Conservation (phyloP, 2,797 vertebrate genomes). For the Rhincodon typus region DNA sequence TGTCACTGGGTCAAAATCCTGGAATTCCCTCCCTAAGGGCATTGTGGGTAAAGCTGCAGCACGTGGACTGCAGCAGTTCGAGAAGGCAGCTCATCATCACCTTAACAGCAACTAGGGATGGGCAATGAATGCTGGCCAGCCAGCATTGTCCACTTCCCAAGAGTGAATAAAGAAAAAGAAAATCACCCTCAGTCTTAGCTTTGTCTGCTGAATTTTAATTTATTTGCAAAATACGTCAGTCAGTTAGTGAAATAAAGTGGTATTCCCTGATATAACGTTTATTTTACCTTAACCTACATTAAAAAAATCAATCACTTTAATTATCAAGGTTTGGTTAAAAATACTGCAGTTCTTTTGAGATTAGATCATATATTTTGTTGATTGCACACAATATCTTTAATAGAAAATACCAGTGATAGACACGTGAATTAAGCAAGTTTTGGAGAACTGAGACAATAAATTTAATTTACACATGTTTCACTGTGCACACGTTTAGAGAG, state of each 20-base stretch:
- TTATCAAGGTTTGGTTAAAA: background rate
- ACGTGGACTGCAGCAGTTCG: too few species aligned
- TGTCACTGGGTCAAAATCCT: too few species aligned
- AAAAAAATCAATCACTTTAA: background rate
- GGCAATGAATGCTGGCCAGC: too few species aligned
- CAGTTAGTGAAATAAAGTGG: background rate
- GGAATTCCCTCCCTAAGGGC: too few species aligned
- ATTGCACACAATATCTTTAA: background rate
- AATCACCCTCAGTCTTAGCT: background rate
- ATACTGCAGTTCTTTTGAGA: background rate
- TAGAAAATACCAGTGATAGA: background rate
- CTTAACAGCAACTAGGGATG: too few species aligned
- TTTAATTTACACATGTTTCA: background rate
- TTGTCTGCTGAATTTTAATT: background rate
- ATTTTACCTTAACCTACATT: background rate
- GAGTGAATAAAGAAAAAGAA: too few species aligned
- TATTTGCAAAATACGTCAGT: background rate
- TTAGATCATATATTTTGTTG: background rate
- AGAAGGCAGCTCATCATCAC: too few species aligned
- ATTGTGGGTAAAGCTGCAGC: too few species aligned
- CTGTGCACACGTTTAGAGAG: background rate
- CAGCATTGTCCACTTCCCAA: too few species aligned
- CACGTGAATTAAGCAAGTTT: background rate
- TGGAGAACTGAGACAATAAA: background rate
- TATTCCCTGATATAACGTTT: background rate